A percentile compares a stretch with the other conserved stretches of the same genome.
phyloP scores from a whole-genome alignment of 2,797 vertebrate species.

The Peromyscus eremicus region DNA sequence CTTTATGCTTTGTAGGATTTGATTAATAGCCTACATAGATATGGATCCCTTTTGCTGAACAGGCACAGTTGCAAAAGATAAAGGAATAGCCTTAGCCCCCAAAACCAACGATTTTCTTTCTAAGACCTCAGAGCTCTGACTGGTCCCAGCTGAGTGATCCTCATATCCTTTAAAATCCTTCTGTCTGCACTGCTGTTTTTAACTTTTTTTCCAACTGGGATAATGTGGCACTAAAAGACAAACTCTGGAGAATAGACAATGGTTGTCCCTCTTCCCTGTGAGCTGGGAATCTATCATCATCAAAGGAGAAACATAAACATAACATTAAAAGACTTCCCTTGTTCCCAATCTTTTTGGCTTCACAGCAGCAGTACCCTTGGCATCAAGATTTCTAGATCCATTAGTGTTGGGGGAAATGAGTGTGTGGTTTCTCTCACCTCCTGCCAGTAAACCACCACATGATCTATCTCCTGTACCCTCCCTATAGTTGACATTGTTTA shows the following conservation, averaged over 20 bases:
- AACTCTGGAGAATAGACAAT: slow-evolving; percentile 63
- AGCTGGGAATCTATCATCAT: slow-evolving; percentile 44
- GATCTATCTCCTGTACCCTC: slow-evolving; percentile 50
- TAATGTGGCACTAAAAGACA: slow-evolving; percentile 67
- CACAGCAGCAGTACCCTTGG: slow-evolving; percentile 57
- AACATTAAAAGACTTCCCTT: slow-evolving; percentile 75
- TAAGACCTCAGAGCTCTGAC: neutral
- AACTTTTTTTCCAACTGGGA: slow-evolving; percentile 19
- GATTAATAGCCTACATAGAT: neutral
- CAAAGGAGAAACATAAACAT: slow-evolving; percentile 66
- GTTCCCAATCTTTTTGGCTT: slow-evolving; percentile 75
- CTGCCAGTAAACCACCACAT: slow-evolving; percentile 70
- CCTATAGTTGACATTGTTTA: slow-evolving; percentile 68
- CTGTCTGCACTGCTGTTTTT: neutral
- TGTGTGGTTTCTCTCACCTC: slow-evolving; percentile 78
- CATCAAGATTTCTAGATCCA: slow-evolving; percentile 64
- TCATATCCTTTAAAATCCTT: neutral
- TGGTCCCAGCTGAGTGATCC: neutral
- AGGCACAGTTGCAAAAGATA: too few relatives aligned
- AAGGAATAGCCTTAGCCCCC: neutral
- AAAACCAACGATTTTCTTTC: neutral
- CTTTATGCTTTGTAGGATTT: slow-evolving; percentile 4
- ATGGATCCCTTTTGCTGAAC: neutral
- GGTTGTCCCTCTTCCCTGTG: slow-evolving; percentile 49
- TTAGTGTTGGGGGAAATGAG: slow-evolving; percentile 68